Evolutionary conservation across 2,888 invertebrate genomes (phyloP), one percentile per base, ranked within the genome.

Genomic region (Penaeus monodon): DNA sequence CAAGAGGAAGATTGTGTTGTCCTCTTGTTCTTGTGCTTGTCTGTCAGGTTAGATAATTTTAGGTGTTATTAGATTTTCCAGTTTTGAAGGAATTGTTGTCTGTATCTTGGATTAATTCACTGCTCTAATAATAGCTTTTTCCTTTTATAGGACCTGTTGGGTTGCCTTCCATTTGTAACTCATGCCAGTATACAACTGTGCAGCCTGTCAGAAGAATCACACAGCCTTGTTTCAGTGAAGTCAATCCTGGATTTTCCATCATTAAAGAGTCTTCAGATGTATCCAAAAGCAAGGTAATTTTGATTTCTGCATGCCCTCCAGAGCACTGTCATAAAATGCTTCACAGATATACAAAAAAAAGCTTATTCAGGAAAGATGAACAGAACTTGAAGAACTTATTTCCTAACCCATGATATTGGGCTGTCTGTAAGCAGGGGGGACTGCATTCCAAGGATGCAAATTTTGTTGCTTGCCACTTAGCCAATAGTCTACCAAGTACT

Each of bases 11-110:
- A 73, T 6, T 33, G 33, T 82, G 27, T 38, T 82, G 27, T 29
- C 57, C 10, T 73, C 82, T 73, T 82, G 82, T 74, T 63, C 70
- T 27, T 82, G 82, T 22, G 49, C n/a, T 57, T 82, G 82, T 73
- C 33, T 73, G 29, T 29, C 57, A 57, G 82, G 82, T 82, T 24
- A 63, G 82, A 57, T 14, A 17, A 57, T 14, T 17, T 20, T 17
- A 57, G 49, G 49, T 57, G 17, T 57, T 4, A 57, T 57, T 57
- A 57, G 3, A 57, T 14, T 14, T 49, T 57, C 17, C 17, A 17
- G 17, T 20, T 57, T 57, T 57, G 57, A 57, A 57, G 14, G 3
- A 57, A 22, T 44, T 38, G 38, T 8, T 77, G 77, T 44, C 24
- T n/a, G 17, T 49, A 24, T 20, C 76, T 33, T 76, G 38, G 20